Percentiles rank a stretch among this genome's conserved stretches.
phyloP scores from a whole-genome alignment of 2,888 invertebrate genomes.

The Lamellibrachia columna region DNA sequence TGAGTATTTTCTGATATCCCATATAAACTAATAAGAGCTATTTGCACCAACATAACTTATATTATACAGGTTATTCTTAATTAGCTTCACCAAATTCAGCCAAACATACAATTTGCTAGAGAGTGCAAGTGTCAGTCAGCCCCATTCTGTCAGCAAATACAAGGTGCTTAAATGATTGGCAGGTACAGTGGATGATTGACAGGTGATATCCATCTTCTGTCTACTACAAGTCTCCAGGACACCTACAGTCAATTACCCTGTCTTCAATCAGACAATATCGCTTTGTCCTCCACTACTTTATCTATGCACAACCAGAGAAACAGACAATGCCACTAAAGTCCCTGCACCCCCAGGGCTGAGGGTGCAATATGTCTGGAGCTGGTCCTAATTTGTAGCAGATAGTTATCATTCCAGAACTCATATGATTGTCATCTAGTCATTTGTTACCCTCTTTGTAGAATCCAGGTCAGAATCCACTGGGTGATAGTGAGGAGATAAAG shows the following conservation, averaged over 20 bases:
- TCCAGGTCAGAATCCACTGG: neutral
- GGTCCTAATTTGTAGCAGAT: neutral
- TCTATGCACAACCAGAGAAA: neutral
- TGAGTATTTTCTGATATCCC: no score
- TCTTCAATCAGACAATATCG: neutral
- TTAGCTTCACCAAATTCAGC: neutral
- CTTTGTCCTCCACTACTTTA: neutral
- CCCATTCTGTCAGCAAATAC: neutral
- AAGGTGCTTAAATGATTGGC: neutral
- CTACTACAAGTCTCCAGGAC: neutral
- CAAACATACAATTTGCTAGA: neutral
- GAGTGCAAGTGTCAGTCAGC: neutral
- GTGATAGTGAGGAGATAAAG: neutral
- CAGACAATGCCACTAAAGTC: neutral
- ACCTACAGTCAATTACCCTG: neutral
- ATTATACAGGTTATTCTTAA: neutral
- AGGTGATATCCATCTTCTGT: neutral
- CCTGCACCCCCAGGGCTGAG: neutral
- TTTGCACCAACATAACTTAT: neutral
- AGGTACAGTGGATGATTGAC: neutral
- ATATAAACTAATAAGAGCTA: neutral
- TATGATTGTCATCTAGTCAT: neutral
- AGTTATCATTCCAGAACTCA: neutral
- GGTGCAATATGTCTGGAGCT: neutral
- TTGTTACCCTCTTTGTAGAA: neutral